Evolutionary conservation across 2,888 invertebrate species (phyloP), one percentile per base, ranked within the genome.

Genomic region (Maniola hyperantus): DNA sequence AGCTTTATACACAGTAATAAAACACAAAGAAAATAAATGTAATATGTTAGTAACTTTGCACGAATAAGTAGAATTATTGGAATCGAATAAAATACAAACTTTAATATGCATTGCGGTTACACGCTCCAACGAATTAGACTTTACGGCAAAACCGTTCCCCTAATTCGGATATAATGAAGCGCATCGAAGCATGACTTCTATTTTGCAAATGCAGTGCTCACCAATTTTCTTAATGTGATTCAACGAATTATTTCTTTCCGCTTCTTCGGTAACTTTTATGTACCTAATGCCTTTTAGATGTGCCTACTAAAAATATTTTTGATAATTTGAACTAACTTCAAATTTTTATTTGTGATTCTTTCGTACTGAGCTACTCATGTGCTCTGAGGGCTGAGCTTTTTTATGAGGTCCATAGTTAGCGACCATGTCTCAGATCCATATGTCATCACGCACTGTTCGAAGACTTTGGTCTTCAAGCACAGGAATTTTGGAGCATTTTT

Each of bases 161-260:
- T 61, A 66, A 66, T 66, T 55, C 65, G 48, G 36, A 33, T 54
- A 55, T 61, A 66, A 61, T 66, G 65, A 66, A 55, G 65, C 65
- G 54, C 39, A 66, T 61, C 65, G 55, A 55, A 55, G 53, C 60
- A 26, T 48, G 54, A 46, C 61, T 60, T 59, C 46, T 15, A 46
- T 46, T n/a, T 59, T 48, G 57, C 57, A 5, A 7, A 39, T 39
- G 39, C 15, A 2, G 10, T 15, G 46, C 46, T 15, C n/a, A 15
- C 46, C n/a, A 39, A 26, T 57, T 42, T 57, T 42, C 57, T 57
- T 48, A 48, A 18, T 48, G 8, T 48, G 18, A 48, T 48, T 48
- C 48, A 48, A 18, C 18, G 48, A 48, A 15, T 48, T 18, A 8
- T 15, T 48, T 48, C 18, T 48, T 48, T 18, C 48, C 18, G 11